phyloP scores from a whole-genome alignment of 2,113 vertebrate genomes.

The Crotalus horridus region DNA sequence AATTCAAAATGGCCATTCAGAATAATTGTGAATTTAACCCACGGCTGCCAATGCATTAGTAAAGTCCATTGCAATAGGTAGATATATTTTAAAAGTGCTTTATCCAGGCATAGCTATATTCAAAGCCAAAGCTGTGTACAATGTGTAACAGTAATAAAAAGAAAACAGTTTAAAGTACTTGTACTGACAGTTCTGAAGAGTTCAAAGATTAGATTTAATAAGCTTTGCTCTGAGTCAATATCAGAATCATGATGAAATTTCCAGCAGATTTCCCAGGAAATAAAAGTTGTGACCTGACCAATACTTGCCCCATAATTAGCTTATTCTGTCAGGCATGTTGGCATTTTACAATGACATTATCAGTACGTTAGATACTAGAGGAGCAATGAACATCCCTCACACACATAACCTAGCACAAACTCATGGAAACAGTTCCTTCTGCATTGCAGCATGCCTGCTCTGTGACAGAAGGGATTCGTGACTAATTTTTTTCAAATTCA shows the following conservation, averaged over 20 bases:
- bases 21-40: neutral
- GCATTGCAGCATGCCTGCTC: slow-evolving; percentile 42
- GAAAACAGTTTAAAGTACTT: neutral
- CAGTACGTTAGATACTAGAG: slow-evolving; percentile 15
- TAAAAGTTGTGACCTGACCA: neutral
- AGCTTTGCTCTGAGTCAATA: neutral
- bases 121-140: neutral
- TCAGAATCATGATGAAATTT: fast-evolving
- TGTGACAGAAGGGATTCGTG: neutral
- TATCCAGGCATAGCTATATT: neutral
- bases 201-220: neutral
- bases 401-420: slow-evolving; percentile 52
- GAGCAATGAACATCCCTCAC: slow-evolving; percentile 24
- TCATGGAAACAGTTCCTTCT: slow-evolving; percentile 33
- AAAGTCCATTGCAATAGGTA: neutral
- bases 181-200: neutral
- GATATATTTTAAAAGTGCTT: neutral
- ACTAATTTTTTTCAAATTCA: slow-evolving; percentile 25
- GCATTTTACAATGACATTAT: neutral
- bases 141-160: neutral
- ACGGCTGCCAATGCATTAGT: neutral
- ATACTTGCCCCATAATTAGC: neutral
- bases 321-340: neutral
- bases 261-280: neutral
- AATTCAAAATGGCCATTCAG: neutral